Evolutionary conservation across 2,888 invertebrate species (phyloP), one percentile per base, ranked within the genome.

Genomic region (Lingula anatina): DNA sequence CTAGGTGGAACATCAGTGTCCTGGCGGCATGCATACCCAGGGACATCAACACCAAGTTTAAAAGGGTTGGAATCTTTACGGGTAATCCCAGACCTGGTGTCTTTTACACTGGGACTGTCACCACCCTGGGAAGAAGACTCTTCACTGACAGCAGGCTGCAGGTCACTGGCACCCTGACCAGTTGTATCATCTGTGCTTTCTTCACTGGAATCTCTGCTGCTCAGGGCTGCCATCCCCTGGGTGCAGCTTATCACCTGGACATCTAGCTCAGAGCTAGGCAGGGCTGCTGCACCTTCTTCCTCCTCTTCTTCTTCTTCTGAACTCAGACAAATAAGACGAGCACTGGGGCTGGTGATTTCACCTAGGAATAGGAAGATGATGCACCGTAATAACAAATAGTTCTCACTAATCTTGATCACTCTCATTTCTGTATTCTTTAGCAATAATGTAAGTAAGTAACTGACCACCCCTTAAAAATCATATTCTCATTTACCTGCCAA

Each of bases 401-500:
- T 5, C 42, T 25, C 25, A 25, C 25, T n/a, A 25, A 23, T 20
- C 42, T n/a, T n/a, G n/a, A n/a, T n/a, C n/a, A n/a, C n/a, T n/a
- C n/a, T n/a, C n/a, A n/a, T n/a, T n/a, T n/a, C n/a, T 31, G 35
- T 31, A 31, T 7, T 31, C 35, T 31, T 7, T 31, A 31, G 15
- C 15, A 12, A 15, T 31, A 15, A 12, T 31, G 35, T 31, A 31
- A 31, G 7, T n/a, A n/a, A n/a, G n/a, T n/a, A n/a, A n/a, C n/a
- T n/a, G n/a, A n/a, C n/a, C n/a, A n/a, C 21, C 47, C 25, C 20
- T 51, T 52, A 15, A 44, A 21, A 7, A 31, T 39, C 21, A 38
- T 48, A 37, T 54, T 50, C 5, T 56, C 49, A 24, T 48, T 52
- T 9, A 51, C 53, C 35, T 51, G 53, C 3, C 53, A 55, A 23